Percentiles rank a stretch among this genome's conserved stretches.
Conservation (phyloP, 2,113 vertebrate genomes). For the Chrysochloris asiatica region DNA sequence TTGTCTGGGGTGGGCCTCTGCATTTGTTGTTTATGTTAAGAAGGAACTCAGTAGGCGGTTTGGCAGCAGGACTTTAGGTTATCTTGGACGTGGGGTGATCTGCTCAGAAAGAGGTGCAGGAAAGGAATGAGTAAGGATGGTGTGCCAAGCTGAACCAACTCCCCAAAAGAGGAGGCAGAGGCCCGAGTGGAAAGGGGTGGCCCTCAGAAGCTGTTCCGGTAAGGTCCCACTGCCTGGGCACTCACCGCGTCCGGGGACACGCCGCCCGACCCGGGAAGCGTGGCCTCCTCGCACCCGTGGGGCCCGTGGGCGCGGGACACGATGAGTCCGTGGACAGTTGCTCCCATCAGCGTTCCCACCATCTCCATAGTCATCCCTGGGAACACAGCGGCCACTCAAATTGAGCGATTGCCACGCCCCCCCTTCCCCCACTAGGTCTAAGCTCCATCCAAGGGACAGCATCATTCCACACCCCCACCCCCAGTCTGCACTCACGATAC, state of each 20-base stretch:
- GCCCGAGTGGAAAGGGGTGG: background rate
- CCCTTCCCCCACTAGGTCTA: no score
- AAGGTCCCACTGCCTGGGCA: background rate
- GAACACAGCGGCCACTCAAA: background rate
- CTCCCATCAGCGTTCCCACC: conserved; percentile 93
- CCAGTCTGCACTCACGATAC: conserved; percentile 88
- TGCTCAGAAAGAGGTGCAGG: background rate
- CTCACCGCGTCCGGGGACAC: conserved; percentile 59
- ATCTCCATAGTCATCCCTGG: conserved; percentile 97
- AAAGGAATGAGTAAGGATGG: background rate
- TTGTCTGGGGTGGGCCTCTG: background rate
- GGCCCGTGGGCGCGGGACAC: conserved; percentile 91
- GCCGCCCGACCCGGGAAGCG: fast-evolving
- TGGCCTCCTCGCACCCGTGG: conserved; percentile 77
- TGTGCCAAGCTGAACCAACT: background rate
- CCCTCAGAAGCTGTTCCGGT: fast-evolving
- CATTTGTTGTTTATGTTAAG: background rate
- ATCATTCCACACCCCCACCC: background rate
- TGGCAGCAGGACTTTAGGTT: no score
- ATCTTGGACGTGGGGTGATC: no score
- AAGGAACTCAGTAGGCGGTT: background rate
- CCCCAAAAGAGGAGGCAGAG: background rate
- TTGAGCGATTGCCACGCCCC: fast-evolving
- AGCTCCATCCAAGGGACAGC: background rate
- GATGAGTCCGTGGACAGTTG: conserved; percentile 94